phyloP scores from a whole-genome alignment of 2,113 vertebrate genomes.

The Nycticebus coucang region DNA sequence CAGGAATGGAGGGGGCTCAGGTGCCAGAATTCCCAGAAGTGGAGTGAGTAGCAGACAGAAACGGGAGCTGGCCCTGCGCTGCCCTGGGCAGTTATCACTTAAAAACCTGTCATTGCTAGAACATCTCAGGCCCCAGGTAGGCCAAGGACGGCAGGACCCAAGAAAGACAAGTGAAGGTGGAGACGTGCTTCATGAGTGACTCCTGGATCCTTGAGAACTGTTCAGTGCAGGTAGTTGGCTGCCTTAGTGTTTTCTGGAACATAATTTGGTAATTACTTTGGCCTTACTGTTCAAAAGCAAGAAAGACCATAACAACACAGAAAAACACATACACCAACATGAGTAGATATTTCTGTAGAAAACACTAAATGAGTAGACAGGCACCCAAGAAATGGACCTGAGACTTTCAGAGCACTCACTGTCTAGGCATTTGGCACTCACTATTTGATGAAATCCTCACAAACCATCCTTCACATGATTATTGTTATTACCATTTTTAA shows the following conservation, averaged over 20 bases:
- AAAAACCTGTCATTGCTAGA: background rate
- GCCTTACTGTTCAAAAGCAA: background rate
- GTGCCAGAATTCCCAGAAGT: background rate
- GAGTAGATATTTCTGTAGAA: background rate
- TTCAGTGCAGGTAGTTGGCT: background rate
- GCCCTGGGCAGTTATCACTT: background rate
- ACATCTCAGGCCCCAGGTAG: background rate
- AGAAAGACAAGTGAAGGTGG: background rate
- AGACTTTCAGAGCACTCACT: background rate
- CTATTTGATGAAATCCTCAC: background rate
- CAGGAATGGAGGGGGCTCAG: background rate
- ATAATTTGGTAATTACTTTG: background rate
- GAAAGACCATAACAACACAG: background rate
- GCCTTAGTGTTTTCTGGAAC: conserved; percentile 3
- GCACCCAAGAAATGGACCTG: background rate
- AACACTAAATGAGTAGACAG: background rate
- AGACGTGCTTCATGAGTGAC: background rate
- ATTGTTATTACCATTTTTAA: background rate
- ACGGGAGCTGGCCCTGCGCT: background rate
- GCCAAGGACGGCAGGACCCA: background rate
- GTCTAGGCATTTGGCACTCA: background rate
- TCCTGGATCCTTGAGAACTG: background rate
- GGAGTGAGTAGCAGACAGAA: background rate
- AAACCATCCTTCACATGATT: background rate
- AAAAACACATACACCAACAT: background rate